Percentiles rank a stretch among this genome's conserved stretches.
Conservation (phyloP, 2,888 invertebrate species). For the Xestia xanthographa region DNA sequence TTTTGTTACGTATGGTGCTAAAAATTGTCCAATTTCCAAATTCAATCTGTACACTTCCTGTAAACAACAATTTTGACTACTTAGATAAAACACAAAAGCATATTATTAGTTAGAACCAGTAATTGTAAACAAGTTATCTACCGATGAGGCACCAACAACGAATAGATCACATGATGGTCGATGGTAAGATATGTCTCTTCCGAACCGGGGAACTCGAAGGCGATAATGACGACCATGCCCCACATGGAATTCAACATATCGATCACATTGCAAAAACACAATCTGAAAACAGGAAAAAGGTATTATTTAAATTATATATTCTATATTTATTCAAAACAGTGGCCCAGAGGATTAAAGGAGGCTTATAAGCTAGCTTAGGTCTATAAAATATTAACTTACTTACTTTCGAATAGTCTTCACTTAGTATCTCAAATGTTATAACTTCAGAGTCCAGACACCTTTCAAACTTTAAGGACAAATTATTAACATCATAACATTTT, state of each 20-base stretch:
- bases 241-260: constrained; percentile 98
- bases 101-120: not conserved
- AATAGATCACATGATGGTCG: constrained; percentile 97
- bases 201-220: constrained; percentile 98
- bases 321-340: not conserved
- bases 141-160: constrained; percentile 96
- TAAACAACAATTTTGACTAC: constrained; percentile 20
- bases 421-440: constrained; percentile 97
- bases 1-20: constrained; percentile 95
- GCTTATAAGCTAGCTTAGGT: not conserved
- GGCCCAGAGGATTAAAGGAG: not conserved
- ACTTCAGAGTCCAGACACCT: constrained; percentile 99
- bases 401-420: constrained; percentile 99
- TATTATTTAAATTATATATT: not conserved
- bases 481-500: constrained; percentile 98
- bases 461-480: constrained; percentile 99
- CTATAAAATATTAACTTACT: constrained; percentile 10
- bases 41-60: constrained; percentile 98
- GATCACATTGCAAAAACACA: constrained; percentile 95
- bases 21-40: constrained; percentile 98
- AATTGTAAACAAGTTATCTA: constrained; percentile 74
- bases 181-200: constrained; percentile 98
- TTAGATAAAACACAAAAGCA: not conserved
- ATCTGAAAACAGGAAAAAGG: constrained; percentile 91
- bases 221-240: constrained; percentile 97